Evolutionary conservation across 2,113 vertebrate genomes (phyloP), one percentile per base, ranked within the genome.

Genomic region (Catharus bicknelli): DNA sequence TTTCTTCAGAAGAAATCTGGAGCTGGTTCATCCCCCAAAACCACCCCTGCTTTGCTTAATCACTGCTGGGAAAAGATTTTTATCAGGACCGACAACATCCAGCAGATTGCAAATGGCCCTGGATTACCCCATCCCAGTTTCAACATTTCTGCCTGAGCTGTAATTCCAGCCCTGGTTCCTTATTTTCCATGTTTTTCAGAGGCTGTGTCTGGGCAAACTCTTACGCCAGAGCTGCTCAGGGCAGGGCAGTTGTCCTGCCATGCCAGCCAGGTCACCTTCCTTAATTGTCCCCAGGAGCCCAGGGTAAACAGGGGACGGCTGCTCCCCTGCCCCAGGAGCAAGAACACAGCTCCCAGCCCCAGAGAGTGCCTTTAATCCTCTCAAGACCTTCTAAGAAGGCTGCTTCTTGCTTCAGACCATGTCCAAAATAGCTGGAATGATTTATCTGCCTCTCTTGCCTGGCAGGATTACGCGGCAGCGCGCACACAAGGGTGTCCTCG

Each of bases 341-440:
- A 74, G 45, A 51, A 12, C 75, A 34, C 29, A 51, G 30, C 83
- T 86, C 77, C 50, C 54, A 87, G 82, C 75, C 38, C 62, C 63
- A 88, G 26, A 80, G 47, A 77, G 72, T 18, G 53, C 61, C 64
- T 93, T 91, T 94, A 96, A 91, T 94, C 92, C 88, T 95, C 83
- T 95, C 86, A 91, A 81, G 83, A 59, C 86, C 90, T 93, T 63
- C 88, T 96, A 90, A 95, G 88, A 94, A 96, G 86, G 90, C 63
- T 83, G 72, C 80, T 86, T n/a, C 76, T 86, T 23, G 13, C 76
- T 75, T 88, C 92, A 63, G 68, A 80, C 10, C 0, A 43, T 40
- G 61, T 90, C 94, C 76, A 72, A 78, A 96, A 94, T 83, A 94
- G 82, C 92, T 86, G 82, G 63, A 81, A 83, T 78, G 74, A 88